Conservation (phyloP, 1,140 invertebrate species). For the Drosophila pallidifrons region DNA sequence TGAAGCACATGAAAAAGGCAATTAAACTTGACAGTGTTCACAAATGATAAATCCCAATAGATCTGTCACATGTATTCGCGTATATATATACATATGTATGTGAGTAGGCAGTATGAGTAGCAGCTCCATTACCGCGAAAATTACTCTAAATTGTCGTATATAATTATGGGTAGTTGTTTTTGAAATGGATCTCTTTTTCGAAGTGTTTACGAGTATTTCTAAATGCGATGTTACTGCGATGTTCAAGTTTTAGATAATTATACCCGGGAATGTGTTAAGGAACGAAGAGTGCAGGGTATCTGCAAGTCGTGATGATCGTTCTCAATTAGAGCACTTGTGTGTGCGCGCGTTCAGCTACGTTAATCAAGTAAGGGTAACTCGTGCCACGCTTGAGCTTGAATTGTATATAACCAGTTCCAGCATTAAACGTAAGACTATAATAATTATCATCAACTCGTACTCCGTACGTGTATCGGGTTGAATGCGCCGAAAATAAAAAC, state of each 20-base stretch:
- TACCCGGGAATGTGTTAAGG: background rate
- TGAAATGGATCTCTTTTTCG: background rate
- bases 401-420: conserved; percentile 40
- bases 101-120: background rate
- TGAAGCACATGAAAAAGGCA: conserved; percentile 32
- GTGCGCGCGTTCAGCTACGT: background rate
- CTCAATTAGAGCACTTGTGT: background rate
- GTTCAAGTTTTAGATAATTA: background rate
- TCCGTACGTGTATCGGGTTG: conserved; percentile 54
- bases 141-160: conserved; percentile 3
- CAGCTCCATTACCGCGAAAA: conserved; percentile 7
- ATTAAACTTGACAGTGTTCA: conserved; percentile 16
- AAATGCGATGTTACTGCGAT: background rate
- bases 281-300: conserved; percentile 1
- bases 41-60: conserved; percentile 23
- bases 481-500: conserved; percentile 65
- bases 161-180: background rate
- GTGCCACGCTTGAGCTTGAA: conserved; percentile 41
- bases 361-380: conserved; percentile 37
- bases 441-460: conserved; percentile 42
- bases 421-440: conserved; percentile 42
- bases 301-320: background rate
- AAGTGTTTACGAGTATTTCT: background rate
- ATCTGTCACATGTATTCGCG: background rate
- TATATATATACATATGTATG: conserved; percentile 7